Evolutionary conservation across 2,888 invertebrate genomes (phyloP).

Genomic region (Dynastes grantii): DNA sequence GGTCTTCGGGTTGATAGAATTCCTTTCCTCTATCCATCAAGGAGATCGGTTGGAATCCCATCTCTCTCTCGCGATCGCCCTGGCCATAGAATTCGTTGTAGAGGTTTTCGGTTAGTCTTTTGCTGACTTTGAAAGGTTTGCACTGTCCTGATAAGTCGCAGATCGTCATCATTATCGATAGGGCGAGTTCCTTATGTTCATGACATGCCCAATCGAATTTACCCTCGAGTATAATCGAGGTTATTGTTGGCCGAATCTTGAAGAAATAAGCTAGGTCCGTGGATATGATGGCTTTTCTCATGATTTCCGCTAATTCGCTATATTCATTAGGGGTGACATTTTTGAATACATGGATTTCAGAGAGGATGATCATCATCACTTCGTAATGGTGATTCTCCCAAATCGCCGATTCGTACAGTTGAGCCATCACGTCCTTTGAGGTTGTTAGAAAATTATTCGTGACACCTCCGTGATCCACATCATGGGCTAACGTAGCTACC

Average conservation of each 20-base stretch:
- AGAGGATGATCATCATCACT: slow-evolving; percentile 74
- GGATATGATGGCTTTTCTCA: slow-evolving; percentile 73
- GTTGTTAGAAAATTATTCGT: slow-evolving; percentile 76
- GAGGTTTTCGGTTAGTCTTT: slow-evolving; percentile 72
- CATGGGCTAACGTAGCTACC: slow-evolving; percentile 76
- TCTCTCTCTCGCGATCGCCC: slow-evolving; percentile 75
- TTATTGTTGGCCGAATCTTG: slow-evolving; percentile 72
- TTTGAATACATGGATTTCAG: slow-evolving; percentile 57
- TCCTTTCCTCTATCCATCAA: slow-evolving; percentile 78
- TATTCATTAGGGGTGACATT: slow-evolving; percentile 28
- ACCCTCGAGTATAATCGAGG: slow-evolving; percentile 71
- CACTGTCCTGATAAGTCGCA: slow-evolving; percentile 76
- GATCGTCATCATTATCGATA: slow-evolving; percentile 75
- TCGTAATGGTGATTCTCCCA: slow-evolving; percentile 77
- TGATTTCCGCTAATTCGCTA: slow-evolving; percentile 9
- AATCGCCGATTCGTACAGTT: slow-evolving; percentile 74
- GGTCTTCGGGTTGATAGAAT: slow-evolving; percentile 75
- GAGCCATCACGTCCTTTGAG: slow-evolving; percentile 72
- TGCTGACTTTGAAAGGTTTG: slow-evolving; percentile 75
- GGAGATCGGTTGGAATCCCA: slow-evolving; percentile 75
- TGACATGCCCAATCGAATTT: slow-evolving; percentile 72
- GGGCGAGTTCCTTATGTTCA: slow-evolving; percentile 72
- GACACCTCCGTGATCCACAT: slow-evolving; percentile 77
- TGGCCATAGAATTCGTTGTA: slow-evolving; percentile 71
- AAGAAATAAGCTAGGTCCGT: slow-evolving; percentile 77